Conservation (phyloP, 2,888 invertebrate species). For the Cactoblastis cactorum region DNA sequence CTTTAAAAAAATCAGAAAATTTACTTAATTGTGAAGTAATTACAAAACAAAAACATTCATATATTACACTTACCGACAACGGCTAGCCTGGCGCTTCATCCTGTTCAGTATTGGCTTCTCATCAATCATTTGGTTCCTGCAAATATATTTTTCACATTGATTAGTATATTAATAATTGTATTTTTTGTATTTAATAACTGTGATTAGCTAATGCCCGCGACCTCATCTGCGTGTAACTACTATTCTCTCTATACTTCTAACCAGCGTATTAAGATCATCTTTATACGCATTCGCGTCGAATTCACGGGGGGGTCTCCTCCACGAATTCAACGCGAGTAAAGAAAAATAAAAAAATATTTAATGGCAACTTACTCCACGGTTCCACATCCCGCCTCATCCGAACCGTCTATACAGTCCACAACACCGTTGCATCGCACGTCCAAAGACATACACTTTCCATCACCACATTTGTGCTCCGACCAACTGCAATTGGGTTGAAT, state of each 20-base stretch:
- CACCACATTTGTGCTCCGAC: background rate
- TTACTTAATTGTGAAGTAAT: no score
- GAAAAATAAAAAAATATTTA: background rate
- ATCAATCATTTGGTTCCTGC: background rate
- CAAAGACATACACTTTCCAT: background rate
- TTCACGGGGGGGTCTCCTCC: no score
- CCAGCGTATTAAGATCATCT: no score
- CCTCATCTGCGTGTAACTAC: no score
- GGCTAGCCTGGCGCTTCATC: background rate
- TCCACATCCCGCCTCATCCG: background rate
- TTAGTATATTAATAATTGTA: background rate
- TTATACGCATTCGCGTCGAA: no score
- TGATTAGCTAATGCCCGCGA: background rate
- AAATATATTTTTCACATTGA: background rate
- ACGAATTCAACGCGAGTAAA: background rate
- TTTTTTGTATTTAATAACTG: background rate
- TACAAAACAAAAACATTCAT: no score
- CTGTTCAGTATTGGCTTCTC: background rate
- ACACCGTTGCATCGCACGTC: background rate
- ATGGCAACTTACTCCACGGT: background rate
- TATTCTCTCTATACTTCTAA: no score
- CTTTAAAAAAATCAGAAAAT: no score
- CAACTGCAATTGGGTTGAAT: background rate
- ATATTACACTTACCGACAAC: constrained; percentile 1
- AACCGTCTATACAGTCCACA: background rate